Conservation (phyloP, 2,888 invertebrate species). For the Calliphora vomitoria region DNA sequence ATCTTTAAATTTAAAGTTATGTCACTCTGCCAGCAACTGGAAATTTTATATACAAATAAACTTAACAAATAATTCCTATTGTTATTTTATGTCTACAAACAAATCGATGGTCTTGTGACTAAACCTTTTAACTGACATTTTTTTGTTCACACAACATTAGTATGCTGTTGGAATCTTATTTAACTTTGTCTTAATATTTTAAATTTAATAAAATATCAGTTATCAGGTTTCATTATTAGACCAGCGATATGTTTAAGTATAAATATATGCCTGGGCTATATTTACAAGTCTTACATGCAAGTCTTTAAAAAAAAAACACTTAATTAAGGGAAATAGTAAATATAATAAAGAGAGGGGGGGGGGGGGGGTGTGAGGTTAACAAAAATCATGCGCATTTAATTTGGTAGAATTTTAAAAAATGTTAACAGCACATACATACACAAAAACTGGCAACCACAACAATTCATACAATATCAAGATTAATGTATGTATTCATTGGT, state of each 20-base stretch:
- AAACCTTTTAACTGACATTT: too few relatives aligned
- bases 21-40: conserved; percentile 24
- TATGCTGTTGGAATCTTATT: too few relatives aligned
- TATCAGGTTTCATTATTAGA: too few relatives aligned
- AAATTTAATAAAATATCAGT: too few relatives aligned
- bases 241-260: not conserved
- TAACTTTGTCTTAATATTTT: too few relatives aligned
- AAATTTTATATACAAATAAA: conserved; percentile 35
- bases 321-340: conserved; percentile 1
- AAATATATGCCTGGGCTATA: not conserved
- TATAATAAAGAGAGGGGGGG: not conserved
- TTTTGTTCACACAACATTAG: too few relatives aligned
- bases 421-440: conserved; percentile 31
- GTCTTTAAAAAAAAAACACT: not conserved
- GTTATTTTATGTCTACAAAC: not conserved
- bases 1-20: conserved; percentile 9
- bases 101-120: too few relatives aligned
- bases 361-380: not conserved
- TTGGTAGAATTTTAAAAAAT: not conserved
- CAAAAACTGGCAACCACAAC: not conserved
- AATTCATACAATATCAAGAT: not conserved
- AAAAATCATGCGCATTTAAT: conserved; percentile 60
- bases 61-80: conserved; percentile 17
- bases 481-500: too few relatives aligned
- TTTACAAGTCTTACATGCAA: conserved; percentile 51